A percentile compares a stretch with the other conserved stretches of the same genome.
These are phyloP conservation scores for Athene cunicularia DNA, from an alignment of 2,113 vertebrate genomes.

Conservation along the genomic window DNA sequence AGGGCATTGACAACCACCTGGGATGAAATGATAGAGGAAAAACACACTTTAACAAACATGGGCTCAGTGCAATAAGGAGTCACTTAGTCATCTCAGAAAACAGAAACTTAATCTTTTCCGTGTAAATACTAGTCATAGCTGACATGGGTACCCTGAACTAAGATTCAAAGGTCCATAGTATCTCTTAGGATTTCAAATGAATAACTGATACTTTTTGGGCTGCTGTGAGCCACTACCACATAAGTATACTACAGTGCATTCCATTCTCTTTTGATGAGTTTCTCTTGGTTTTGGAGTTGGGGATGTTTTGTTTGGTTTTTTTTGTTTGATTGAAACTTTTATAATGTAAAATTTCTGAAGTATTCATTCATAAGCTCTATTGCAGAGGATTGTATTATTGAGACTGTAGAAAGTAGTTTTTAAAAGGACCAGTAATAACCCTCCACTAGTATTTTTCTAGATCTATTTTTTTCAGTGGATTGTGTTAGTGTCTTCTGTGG, in stretches of 20 bases:
- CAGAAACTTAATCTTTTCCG: neutral
- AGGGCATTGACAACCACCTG: slow-evolving; percentile 97
- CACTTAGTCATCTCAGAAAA: neutral
- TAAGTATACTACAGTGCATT: neutral
- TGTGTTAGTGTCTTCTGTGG: neutral
- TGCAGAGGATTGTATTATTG: neutral
- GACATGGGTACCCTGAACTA: neutral
- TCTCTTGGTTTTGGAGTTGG: neutral
- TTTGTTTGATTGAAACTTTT: neutral
- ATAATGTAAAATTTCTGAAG: neutral
- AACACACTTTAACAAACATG: neutral
- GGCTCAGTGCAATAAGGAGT: neutral
- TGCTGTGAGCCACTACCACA: neutral
- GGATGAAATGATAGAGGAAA: neutral
- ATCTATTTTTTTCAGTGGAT: neutral
- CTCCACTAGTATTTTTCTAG: neutral
- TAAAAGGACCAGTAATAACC: neutral
- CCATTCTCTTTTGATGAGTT: neutral
- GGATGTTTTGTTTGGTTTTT: neutral
- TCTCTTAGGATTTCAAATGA: neutral
- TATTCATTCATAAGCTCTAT: neutral
- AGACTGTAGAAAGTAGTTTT: neutral
- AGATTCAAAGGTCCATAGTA: neutral
- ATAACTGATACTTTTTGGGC: neutral
- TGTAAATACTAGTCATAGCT: neutral